A percentile compares a stretch with the other conserved stretches of the same genome.
phyloP scores from a whole-genome alignment of 1,140 invertebrate genomes.

The Drosophila watanabei region DNA sequence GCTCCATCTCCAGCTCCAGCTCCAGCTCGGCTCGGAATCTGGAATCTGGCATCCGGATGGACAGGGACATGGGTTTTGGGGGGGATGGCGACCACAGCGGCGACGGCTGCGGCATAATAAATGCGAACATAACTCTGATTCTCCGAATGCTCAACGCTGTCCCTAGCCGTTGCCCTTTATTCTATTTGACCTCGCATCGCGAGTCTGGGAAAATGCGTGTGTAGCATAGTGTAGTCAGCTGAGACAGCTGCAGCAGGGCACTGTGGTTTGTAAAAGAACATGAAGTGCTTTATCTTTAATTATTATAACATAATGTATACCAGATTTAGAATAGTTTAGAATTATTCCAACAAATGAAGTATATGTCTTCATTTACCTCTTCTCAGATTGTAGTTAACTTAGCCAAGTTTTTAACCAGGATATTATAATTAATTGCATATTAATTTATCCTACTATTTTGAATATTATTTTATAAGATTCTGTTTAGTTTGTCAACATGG shows the following conservation, averaged over 20 bases:
- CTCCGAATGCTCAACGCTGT: constrained; percentile 48
- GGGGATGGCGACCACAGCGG: constrained; percentile 41
- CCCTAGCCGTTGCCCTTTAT: constrained; percentile 53
- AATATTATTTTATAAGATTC: too few relatives aligned
- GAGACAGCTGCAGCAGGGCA: constrained; percentile 31
- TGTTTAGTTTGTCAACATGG: too few relatives aligned
- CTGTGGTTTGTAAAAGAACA: constrained; percentile 3
- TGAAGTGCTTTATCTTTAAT: accelerated
- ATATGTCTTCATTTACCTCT: too few relatives aligned
- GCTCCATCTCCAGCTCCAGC: not conserved
- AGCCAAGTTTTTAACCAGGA: too few relatives aligned
- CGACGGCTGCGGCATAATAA: constrained; percentile 78
- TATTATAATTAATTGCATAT: too few relatives aligned
- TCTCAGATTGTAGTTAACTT: too few relatives aligned
- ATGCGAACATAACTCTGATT: constrained; percentile 76
- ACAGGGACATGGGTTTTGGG: not conserved
- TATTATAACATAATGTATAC: not conserved
- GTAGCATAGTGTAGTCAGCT: constrained; percentile 71
- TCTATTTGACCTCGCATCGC: constrained; percentile 59
- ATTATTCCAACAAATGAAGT: too few relatives aligned
- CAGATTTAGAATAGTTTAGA: too few relatives aligned
- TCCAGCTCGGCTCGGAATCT: constrained; percentile 9
- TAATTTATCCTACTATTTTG: too few relatives aligned
- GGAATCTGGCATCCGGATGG: constrained; percentile 31
- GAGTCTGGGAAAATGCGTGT: constrained; percentile 57